Percentiles rank a stretch among this genome's conserved stretches.
Conservation (phyloP, 2,888 invertebrate genomes). For the Eupithecia subumbrata region DNA sequence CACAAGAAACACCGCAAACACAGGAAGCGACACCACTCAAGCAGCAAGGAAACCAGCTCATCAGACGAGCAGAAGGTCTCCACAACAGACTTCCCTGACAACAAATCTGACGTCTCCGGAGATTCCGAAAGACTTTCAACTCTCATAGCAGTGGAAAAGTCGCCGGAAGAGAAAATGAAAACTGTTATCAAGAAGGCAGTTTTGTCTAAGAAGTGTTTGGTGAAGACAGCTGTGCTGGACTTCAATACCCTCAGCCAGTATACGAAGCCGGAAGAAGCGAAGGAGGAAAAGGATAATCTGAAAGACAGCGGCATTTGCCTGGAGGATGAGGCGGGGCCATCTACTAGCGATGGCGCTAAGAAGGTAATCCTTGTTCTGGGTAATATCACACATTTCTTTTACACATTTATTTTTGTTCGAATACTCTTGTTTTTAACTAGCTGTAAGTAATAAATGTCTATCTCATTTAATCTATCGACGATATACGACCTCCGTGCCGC, state of each 20-base stretch:
- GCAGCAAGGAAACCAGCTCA: slow-evolving; percentile 78
- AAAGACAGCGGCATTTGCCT: slow-evolving; percentile 76
- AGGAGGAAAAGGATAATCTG: slow-evolving; percentile 63
- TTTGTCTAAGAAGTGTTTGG: slow-evolving; percentile 69
- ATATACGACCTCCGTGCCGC: no score
- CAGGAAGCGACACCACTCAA: slow-evolving; percentile 88
- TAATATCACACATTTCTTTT: neutral
- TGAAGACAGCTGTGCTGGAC: slow-evolving; percentile 72
- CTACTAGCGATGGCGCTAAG: slow-evolving; percentile 63
- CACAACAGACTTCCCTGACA: slow-evolving; percentile 73
- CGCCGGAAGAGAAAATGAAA: slow-evolving; percentile 74
- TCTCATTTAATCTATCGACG: no score
- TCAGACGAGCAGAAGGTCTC: slow-evolving; percentile 79
- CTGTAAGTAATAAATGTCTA: no score
- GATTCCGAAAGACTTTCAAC: slow-evolving; percentile 71
- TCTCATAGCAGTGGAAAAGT: slow-evolving; percentile 70
- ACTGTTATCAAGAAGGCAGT: slow-evolving; percentile 76
- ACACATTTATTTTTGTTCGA: neutral
- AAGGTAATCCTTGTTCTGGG: slow-evolving; percentile 59
- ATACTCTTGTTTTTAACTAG: neutral
- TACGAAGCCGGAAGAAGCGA: slow-evolving; percentile 61
- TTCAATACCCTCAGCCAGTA: slow-evolving; percentile 70
- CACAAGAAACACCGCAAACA: slow-evolving; percentile 92
- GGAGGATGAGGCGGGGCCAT: slow-evolving; percentile 65
- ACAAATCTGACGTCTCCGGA: slow-evolving; percentile 76